These are phyloP conservation scores for Megaustenia siamemsis DNA, from an alignment of 2,888 invertebrate species.

Conservation along the genomic window DNA sequence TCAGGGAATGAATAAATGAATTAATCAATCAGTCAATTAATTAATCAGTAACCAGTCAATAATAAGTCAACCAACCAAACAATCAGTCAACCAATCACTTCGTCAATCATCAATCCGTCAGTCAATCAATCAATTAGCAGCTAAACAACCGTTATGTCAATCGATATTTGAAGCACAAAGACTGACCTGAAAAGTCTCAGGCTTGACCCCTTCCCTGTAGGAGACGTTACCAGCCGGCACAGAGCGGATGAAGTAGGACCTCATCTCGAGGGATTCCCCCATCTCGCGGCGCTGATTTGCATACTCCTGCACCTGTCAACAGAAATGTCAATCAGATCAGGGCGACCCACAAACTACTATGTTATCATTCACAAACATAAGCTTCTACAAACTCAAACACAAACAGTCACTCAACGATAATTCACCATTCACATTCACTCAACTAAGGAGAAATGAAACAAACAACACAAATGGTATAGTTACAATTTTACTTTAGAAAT, in stretches of 20 bases:
- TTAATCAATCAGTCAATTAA: too few relatives aligned
- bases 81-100: neutral
- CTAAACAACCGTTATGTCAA: too few relatives aligned
- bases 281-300: constrained; percentile 48
- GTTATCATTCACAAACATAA: neutral
- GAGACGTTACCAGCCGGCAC: constrained; percentile 68
- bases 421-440: too few relatives aligned
- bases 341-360: neutral
- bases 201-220: constrained; percentile 90
- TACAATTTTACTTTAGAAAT: too few relatives aligned
- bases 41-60: neutral
- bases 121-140: neutral
- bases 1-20: too few relatives aligned
- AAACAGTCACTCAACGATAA: too few relatives aligned
- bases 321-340: neutral
- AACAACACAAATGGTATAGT: too few relatives aligned
- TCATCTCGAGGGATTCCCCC: constrained; percentile 61
- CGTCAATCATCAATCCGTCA: neutral
- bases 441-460: too few relatives aligned
- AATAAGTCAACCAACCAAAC: neutral
- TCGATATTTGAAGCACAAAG: neutral
- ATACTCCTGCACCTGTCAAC: constrained; percentile 51
- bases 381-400: too few relatives aligned
- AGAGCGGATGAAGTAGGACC: constrained; percentile 70
- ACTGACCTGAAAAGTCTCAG: constrained; percentile 86